Evolutionary conservation across 2,113 vertebrate genomes (phyloP), one percentile per base, ranked within the genome.

Genomic region (Condylura cristata): DNA sequence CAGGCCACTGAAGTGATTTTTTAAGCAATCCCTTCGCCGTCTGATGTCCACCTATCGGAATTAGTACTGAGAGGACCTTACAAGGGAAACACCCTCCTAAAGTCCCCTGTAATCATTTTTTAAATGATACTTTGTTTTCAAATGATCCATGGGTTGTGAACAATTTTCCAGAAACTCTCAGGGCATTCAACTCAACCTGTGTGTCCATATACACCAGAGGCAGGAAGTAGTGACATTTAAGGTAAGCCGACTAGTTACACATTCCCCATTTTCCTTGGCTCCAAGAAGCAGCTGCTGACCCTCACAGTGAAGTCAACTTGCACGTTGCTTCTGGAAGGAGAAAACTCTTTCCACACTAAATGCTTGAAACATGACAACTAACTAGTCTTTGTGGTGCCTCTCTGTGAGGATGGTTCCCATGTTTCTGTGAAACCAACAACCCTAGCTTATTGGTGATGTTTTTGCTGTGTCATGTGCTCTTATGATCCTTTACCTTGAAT

Each of bases 111-210:
- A 79, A 86, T 66, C 80, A 3, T 51, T 34, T 83, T 96, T 89
- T 26, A 34, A 37, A 16, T 66, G 63, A n/a, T 66, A 56, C 24
- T 60, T 5, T 37, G 90, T 65, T 85, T 92, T 63, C 26, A 79
- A 95, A 71, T 71, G 41, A 68, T 30, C 8, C 12, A 44, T 16
- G 39, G 8, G 4, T 93, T 46, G 32, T 79, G 24, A 86, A 22
- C 83, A 34, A 53, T 32, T 53, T 91, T 88, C 89, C 58, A 90
- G 61, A 79, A 66, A 89, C 70, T 86, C 3, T 13, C 41, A 93
- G 65, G 16, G 46, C 63, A 72, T 68, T 66, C 46, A 56, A 90
- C 53, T 16, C 51, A 86, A 74, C 1, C 5, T 10, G 46, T 48
- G 39, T 6, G 20, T 39, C 16, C 1, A 76, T 18, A 39, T 16